Conservation (phyloP, 2,113 vertebrate genomes). For the Corythaeola cristata region DNA sequence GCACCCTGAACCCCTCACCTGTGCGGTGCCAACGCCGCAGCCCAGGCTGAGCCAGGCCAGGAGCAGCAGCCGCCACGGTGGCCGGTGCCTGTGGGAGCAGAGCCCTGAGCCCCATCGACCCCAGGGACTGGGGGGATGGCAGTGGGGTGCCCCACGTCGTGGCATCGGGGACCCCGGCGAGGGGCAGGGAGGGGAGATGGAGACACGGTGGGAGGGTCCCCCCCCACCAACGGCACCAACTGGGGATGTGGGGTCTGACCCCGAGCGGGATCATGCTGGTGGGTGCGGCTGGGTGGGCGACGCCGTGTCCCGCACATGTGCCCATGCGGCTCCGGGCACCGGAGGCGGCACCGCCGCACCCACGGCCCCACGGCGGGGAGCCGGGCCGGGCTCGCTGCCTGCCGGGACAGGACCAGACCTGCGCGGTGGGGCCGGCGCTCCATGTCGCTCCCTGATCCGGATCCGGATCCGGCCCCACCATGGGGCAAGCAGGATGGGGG, state of each 20-base stretch:
- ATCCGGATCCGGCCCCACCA: background rate
- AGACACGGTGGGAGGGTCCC: background rate
- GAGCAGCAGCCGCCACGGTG: background rate
- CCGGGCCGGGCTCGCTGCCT: background rate
- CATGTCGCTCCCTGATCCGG: background rate
- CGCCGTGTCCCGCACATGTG: background rate
- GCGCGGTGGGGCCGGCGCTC: background rate
- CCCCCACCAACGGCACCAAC: background rate
- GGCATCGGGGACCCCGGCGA: background rate
- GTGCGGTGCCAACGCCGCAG: background rate
- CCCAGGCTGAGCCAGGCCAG: conserved; percentile 50
- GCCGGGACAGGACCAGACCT: conserved; percentile 20
- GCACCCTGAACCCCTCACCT: conserved; percentile 27
- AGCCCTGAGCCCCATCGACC: background rate
- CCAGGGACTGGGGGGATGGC: background rate
- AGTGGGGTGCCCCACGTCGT: background rate
- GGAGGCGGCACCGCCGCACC: background rate
- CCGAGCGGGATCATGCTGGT: background rate
- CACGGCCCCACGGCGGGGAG: background rate
- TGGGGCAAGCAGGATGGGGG: background rate
- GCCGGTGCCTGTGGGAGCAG: background rate
- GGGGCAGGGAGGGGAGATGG: too few relatives aligned
- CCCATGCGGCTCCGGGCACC: background rate
- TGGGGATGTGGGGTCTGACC: background rate
- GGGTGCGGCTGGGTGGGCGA: background rate